Conservation (phyloP, 2,888 invertebrate species). For the Drosophila anceps region DNA sequence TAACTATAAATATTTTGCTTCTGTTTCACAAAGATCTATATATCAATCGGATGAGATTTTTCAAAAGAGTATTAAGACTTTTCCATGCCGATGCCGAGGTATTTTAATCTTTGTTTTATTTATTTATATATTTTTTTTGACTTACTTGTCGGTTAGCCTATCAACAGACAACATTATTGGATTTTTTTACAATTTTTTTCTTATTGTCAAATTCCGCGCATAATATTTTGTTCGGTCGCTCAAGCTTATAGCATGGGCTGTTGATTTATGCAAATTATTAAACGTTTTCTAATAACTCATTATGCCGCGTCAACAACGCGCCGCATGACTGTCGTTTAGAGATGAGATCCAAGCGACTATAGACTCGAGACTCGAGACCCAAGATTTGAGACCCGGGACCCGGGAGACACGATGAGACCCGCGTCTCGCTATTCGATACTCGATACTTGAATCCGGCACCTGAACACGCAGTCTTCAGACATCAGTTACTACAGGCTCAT, state of each 20-base stretch:
- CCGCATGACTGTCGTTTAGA: conserved; percentile 70
- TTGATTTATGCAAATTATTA: conserved; percentile 80
- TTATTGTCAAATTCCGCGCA: conserved; percentile 67
- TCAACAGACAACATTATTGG: conserved; percentile 2
- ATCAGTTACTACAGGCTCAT: conserved; percentile 37
- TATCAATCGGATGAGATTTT: too few species aligned
- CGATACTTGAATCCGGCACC: conserved; percentile 12
- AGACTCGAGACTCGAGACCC: neutral
- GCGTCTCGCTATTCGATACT: conserved; percentile 2
- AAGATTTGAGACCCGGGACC: neutral
- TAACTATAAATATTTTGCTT: too few species aligned
- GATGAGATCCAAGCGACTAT: conserved; percentile 23
- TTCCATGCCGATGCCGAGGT: neutral
- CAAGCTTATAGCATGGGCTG: conserved; percentile 68
- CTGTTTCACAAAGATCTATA: too few species aligned
- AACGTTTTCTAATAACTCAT: conserved; percentile 82
- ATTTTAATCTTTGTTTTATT: neutral
- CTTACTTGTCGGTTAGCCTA: conserved; percentile 19
- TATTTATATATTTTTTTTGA: conserved; percentile 9
- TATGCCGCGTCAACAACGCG: conserved; percentile 79
- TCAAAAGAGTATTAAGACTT: neutral
- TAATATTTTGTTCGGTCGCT: conserved; percentile 37
- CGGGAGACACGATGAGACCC: neutral
- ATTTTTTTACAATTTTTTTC: conserved; percentile 11
- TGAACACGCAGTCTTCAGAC: conserved; percentile 31